These are phyloP conservation scores for Sialis fuliginosa DNA, from an alignment of 2,888 invertebrate genomes.

Conservation along the genomic window DNA sequence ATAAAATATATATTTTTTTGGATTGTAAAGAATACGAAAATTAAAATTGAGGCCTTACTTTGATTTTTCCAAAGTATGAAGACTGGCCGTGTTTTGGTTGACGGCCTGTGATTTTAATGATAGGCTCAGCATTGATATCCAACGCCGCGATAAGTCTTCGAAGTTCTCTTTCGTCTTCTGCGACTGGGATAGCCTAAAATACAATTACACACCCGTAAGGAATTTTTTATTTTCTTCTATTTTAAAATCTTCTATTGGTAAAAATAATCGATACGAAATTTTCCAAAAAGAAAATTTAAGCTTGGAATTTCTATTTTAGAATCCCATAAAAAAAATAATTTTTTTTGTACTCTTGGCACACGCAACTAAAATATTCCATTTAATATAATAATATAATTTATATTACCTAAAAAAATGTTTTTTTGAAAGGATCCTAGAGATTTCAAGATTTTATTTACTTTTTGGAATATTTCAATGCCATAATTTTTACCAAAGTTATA, in stretches of 20 bases:
- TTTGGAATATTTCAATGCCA: no score
- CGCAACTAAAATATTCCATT: no score
- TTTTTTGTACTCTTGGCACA: no score
- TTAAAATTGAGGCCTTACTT: not conserved
- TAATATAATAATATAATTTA: no score
- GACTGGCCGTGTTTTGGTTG: not conserved
- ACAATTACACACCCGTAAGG: not conserved
- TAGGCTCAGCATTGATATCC: not conserved
- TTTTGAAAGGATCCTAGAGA: no score
- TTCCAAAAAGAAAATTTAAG: no score
- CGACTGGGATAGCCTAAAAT: not conserved
- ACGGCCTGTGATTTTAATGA: not conserved
- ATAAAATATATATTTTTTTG: conserved; percentile 1
- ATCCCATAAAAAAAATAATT: no score
- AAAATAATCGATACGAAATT: no score
- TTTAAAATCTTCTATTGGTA: not conserved
- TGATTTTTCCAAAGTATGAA: not conserved
- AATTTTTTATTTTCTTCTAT: not conserved
- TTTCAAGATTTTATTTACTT: no score
- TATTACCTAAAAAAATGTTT: no score
- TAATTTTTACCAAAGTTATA: no score
- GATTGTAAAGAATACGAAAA: not conserved
- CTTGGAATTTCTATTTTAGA: no score
- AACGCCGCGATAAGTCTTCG: not conserved
- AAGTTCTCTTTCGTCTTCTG: not conserved